Evolutionary conservation across 2,797 vertebrate genomes (phyloP).

Genomic region (Chelmon rostratus): DNA sequence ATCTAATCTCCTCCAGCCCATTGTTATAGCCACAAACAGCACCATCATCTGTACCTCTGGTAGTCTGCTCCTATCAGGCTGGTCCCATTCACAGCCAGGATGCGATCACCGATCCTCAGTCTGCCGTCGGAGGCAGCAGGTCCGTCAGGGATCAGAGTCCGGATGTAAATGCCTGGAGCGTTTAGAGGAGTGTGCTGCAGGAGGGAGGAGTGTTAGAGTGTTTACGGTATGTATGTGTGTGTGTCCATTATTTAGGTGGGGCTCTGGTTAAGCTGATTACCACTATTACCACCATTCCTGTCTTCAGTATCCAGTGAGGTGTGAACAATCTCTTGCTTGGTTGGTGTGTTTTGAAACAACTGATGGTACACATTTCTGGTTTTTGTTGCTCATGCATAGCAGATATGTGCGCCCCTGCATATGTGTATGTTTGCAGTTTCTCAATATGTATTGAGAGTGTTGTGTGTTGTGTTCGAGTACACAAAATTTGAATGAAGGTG

Average conservation of each 20-base stretch:
- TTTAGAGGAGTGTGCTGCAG: conserved; percentile 94
- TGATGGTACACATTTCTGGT: too few species aligned
- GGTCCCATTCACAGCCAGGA: conserved; percentile 95
- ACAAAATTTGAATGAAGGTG: background rate
- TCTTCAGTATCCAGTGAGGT: too few species aligned
- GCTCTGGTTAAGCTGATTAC: too few species aligned
- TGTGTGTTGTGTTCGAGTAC: background rate
- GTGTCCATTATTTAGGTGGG: background rate
- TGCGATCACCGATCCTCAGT: conserved; percentile 93
- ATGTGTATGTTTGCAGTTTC: background rate
- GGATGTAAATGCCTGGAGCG: conserved; percentile 94
- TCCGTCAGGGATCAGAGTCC: conserved; percentile 94
- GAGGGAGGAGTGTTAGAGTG: conserved; percentile 2
- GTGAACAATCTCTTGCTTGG: too few species aligned
- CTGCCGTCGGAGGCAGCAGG: conserved; percentile 91
- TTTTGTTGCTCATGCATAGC: too few species aligned
- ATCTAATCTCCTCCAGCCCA: conserved; percentile 19
- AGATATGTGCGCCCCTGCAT: too few species aligned
- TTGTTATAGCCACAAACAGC: background rate
- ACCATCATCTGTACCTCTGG: conserved; percentile 86
- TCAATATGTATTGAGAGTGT: too few species aligned
- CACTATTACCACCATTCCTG: too few species aligned
- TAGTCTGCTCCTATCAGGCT: conserved; percentile 95
- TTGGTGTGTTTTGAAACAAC: too few species aligned
- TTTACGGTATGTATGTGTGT: background rate